Evolutionary conservation across 2,888 invertebrate species (phyloP).

Genomic region (Calliopum simillimum): DNA sequence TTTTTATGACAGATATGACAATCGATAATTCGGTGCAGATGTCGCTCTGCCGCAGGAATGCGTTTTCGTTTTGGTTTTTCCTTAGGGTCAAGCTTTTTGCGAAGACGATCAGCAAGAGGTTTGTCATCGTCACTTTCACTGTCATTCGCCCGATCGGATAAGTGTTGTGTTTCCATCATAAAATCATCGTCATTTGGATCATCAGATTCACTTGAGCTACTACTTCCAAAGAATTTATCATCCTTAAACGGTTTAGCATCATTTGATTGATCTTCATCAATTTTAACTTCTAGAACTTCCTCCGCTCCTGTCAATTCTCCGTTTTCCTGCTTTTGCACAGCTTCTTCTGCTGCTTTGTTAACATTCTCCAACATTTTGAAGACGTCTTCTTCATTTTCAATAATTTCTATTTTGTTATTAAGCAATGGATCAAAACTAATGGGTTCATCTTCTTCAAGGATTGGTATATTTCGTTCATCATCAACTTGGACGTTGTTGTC

Average conservation of each 20-base stretch:
- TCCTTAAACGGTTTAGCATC: conserved; percentile 28
- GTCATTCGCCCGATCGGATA: conserved; percentile 45
- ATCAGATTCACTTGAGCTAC: conserved; percentile 54
- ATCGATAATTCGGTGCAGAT: conserved; percentile 59
- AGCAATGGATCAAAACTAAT: conserved; percentile 58
- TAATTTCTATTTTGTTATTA: conserved; percentile 59
- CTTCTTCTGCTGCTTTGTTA: conserved; percentile 58
- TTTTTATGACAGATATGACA: conserved; percentile 63
- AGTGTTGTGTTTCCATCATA: conserved; percentile 38
- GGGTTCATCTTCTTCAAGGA: conserved; percentile 57
- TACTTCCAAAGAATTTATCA: conserved; percentile 38
- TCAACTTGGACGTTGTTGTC: conserved; percentile 48
- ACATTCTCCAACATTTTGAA: conserved; percentile 62
- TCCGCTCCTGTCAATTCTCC: not conserved
- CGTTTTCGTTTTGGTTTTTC: conserved; percentile 54
- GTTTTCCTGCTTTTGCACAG: conserved; percentile 40
- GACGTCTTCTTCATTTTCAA: conserved; percentile 62
- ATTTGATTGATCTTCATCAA: not conserved
- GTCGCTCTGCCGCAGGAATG: conserved; percentile 54
- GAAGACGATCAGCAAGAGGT: conserved; percentile 57
- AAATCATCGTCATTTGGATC: conserved; percentile 55
- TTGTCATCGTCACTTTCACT: conserved; percentile 57
- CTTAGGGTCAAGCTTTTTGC: conserved; percentile 41
- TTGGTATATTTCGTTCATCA: conserved; percentile 40
- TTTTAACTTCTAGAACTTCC: not conserved